phyloP scores from a whole-genome alignment of 2,888 invertebrate genomes.

The Stratiomys singularior region DNA sequence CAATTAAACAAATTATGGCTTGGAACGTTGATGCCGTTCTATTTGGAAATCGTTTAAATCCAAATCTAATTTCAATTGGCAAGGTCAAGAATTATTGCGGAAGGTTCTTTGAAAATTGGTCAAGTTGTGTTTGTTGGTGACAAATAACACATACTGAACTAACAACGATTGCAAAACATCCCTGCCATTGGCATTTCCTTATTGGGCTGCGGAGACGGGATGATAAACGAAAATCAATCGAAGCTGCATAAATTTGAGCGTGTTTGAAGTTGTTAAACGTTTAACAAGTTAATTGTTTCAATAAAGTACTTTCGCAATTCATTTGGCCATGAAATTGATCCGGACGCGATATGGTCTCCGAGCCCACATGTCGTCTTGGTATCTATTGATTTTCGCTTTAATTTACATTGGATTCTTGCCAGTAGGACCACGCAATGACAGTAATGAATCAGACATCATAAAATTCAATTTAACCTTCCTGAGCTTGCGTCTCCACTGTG shows the following conservation, averaged over 20 bases:
- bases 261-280: background rate
- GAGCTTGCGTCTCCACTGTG: background rate
- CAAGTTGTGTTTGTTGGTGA: background rate
- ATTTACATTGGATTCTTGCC: background rate
- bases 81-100: background rate
- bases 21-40: background rate
- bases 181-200: background rate
- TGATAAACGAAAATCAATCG: slow-evolving; percentile 18
- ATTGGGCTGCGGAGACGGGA: background rate
- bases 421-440: background rate
- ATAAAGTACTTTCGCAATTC: background rate
- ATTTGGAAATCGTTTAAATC: background rate
- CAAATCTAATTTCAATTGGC: background rate
- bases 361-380: background rate
- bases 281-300: slow-evolving; percentile 10
- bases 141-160: background rate
- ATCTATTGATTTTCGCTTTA: background rate
- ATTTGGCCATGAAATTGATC: slow-evolving; percentile 13
- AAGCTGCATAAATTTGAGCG: slow-evolving; percentile 17
- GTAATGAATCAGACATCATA: background rate
- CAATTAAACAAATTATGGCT: background rate
- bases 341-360: background rate
- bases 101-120: slow-evolving; percentile 15
- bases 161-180: background rate
- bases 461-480: background rate